Evolutionary conservation across 1,140 invertebrate genomes (phyloP).

Genomic region (Lepidotrigona ventralis): DNA sequence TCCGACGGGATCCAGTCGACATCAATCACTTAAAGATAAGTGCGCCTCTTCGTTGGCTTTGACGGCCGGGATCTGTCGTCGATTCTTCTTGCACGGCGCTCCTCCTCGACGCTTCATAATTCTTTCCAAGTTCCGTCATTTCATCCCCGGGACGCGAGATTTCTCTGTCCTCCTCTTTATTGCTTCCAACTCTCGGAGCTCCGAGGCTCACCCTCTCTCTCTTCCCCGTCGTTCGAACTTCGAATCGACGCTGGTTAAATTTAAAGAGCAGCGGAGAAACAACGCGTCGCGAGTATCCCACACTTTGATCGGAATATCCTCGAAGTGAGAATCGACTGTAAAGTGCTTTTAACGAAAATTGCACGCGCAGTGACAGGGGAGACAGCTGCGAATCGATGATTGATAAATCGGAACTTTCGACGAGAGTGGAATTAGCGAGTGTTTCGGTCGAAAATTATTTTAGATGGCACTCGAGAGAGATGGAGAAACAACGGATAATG

Average conservation of each 20-base stretch:
- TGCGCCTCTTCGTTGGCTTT: constrained; percentile 62
- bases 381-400: not conserved
- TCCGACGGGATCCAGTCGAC: constrained; percentile 46
- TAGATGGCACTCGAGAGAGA: no score
- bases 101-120: constrained; percentile 56
- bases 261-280: not conserved
- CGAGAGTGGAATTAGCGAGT: not conserved
- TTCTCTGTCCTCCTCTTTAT: constrained; percentile 33
- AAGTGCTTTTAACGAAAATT: not conserved
- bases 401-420: not conserved
- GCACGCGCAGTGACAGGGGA: not conserved
- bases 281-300: not conserved
- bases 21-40: constrained; percentile 67
- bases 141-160: constrained; percentile 55
- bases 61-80: constrained; percentile 68
- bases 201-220: not conserved
- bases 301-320: not conserved
- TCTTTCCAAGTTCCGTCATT: constrained; percentile 65
- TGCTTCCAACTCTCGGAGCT: not conserved
- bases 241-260: not conserved
- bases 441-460: no score
- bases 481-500: no score
- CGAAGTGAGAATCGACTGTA: not conserved
- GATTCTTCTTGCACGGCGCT: constrained; percentile 67
- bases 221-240: not conserved